phyloP scores from a whole-genome alignment of 2,888 invertebrate genomes.

The Leptopilina myrica region DNA sequence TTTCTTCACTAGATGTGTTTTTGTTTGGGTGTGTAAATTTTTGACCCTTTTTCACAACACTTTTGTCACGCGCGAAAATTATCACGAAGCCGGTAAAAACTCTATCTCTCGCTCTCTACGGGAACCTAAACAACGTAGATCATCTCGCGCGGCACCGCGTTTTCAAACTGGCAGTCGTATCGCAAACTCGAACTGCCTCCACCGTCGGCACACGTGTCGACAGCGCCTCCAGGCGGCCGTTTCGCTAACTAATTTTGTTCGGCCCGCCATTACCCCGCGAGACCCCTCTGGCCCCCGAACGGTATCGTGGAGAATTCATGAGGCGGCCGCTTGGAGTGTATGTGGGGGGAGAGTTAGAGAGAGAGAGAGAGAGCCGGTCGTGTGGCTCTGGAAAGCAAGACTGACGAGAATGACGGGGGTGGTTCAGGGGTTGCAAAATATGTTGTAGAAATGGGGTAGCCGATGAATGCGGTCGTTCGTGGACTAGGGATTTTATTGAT shows the following conservation, averaged over 20 bases:
- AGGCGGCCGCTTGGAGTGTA: conserved; percentile 42
- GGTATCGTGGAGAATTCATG: conserved; percentile 48
- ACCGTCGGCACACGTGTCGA: conserved; percentile 47
- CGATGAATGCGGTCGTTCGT: conserved; percentile 73
- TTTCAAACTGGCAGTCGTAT: conserved; percentile 73
- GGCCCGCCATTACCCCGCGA: conserved; percentile 48
- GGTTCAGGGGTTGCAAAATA: conserved; percentile 69
- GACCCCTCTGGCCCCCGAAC: conserved; percentile 44
- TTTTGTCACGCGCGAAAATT: conserved; percentile 39
- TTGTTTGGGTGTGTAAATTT: background rate
- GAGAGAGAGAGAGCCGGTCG: conserved; percentile 43
- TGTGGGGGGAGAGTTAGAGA: background rate
- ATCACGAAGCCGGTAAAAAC: conserved; percentile 42
- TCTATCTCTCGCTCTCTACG: background rate
- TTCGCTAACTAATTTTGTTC: conserved; percentile 54
- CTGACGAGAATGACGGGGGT: conserved; percentile 45
- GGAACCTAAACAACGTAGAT: conserved; percentile 54
- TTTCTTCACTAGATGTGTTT: background rate
- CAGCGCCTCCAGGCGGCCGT: conserved; percentile 67
- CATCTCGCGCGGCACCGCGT: conserved; percentile 73
- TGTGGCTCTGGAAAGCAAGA: conserved; percentile 43
- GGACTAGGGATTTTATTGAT: conserved; percentile 75
- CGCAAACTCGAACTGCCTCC: conserved; percentile 58
- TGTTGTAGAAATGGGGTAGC: conserved; percentile 72
- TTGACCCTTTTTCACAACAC: conserved; percentile 18